Base-by-base conservation (phyloP, 1,140 invertebrate species). In the Eumaeus atala region DNA sequence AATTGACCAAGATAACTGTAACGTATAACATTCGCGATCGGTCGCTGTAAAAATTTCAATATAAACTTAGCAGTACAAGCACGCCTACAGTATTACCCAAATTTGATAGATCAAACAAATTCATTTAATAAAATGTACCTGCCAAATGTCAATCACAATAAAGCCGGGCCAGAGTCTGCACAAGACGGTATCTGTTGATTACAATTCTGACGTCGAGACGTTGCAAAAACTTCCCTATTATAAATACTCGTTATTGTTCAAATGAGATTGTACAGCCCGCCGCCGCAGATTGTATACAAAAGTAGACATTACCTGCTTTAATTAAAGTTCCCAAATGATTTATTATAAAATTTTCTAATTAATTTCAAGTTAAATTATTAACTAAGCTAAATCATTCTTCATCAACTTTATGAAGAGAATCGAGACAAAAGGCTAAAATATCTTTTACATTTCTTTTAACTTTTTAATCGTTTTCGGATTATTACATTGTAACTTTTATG, bases 121-220 rank as follows among this genome's bases (percentile, higher is more conserved):
- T 62, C 64, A 59, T 68, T 71, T 71, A 75, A 74, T 73, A 70
- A 72, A 71, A 69, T 58, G 63, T 62, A 54, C 58, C 61, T 54
- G 59, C 61, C 62, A 56, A 63, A 61, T 61, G 74, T 74, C 76
- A 70, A 66, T 77, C 69, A 77, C 44, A 59, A 57, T 56, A 61
- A 64, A 59, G 69, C 62, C 66, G 64, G 66, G 48, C 48, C 56
- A 56, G 64, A 54, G 61, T 62, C 56, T 64, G 62, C 63, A 55
- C 42, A 48, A 62, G 51, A 55, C 51, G 56, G 56, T 59, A 64
- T 64, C 64, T 70, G 60, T 69, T 74, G 70, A 76, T 79, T 74
- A 79, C 71, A 77, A 75, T 75, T 72, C 72, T 68, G 54, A 60
- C 65, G 64, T 72, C 70, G 67, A 69, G 68, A 62, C 61, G 66